These are phyloP conservation scores for Neomorphus geoffroyi DNA, from an alignment of 2,797 vertebrate species.

Conservation along the genomic window DNA sequence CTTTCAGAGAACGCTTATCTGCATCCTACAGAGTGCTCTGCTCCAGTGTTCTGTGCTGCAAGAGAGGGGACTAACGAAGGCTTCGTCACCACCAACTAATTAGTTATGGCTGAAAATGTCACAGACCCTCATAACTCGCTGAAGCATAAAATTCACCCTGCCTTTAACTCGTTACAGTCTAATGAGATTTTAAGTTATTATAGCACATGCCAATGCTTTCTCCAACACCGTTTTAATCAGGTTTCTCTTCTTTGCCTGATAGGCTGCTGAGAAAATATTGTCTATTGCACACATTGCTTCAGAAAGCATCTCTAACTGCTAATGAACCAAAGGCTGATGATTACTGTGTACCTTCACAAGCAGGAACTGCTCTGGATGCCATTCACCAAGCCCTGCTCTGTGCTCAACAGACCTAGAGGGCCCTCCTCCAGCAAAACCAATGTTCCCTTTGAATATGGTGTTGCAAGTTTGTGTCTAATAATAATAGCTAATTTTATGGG, in stretches of 20 bases:
- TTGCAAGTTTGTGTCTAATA: neutral
- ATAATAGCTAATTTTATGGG: neutral
- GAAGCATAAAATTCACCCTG: slow-evolving; percentile 52
- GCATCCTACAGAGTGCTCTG: slow-evolving; percentile 46
- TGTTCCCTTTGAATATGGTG: accelerated
- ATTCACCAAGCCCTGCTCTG: neutral
- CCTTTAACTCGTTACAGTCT: slow-evolving; percentile 4
- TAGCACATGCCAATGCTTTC: neutral
- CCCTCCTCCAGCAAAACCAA: neutral
- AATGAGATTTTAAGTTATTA: slow-evolving; percentile 25
- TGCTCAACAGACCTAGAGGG: neutral
- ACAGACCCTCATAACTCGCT: slow-evolving; percentile 12
- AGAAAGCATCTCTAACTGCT: neutral
- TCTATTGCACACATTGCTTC: neutral
- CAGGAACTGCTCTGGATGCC: neutral
- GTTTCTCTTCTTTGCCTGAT: neutral
- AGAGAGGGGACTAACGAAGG: neutral
- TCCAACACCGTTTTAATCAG: slow-evolving; percentile 12
- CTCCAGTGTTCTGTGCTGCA: neutral
- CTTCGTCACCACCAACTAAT: slow-evolving; percentile 24
- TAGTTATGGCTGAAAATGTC: slow-evolving; percentile 30
- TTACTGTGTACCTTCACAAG: neutral
- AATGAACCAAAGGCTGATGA: neutral
- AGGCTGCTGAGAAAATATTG: neutral
- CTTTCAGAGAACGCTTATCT: slow-evolving; percentile 53